Base-by-base conservation (phyloP, 2,888 invertebrate genomes). In the Microplitis deprimator region DNA sequence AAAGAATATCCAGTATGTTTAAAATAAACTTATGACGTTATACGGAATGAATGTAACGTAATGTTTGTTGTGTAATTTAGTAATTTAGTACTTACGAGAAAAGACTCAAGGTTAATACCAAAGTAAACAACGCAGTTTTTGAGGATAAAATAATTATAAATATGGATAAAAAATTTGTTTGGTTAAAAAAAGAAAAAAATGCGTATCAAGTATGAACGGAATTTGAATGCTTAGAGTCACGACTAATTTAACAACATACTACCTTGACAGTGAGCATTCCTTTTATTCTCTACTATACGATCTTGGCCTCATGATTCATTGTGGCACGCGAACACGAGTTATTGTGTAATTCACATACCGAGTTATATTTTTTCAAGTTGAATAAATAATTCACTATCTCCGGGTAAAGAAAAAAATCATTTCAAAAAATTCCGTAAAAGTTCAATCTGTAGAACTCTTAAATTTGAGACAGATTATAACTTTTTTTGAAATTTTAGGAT, bases 291-390 rank as follows among this genome's bases (percentile, higher is more conserved):
- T 40, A 71, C 16, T 29, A 38, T 71, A 71, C 71, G 61, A 16
- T 71, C 71, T 71, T 71, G 62, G 61, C 62, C 71, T 61, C 62
- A 71, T 61, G 71, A 71, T 71, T 71, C 62, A 17, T 71, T 16
- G 13, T 38, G 40, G 29, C 62, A 61, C 39, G 61, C 38, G 61
- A 20, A 40, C 29, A n/a, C 39, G n/a, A 60, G 71, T 71, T 29
- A 29, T 61, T 62, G 62, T 20, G 62, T 16, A 62, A 62, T 62
- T 17, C 20, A 62, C 16, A 16, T 4, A 16, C 62, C 50, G 5
- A 50, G 50, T 50, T 50, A 6, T 10, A 8, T 50, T 50, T 50
- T 62, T n/a, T 13, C 0, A 62, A 17, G 62, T 62, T 62, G 2
- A 62, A 62, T 62, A 62, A 62, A 62, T 50, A 50, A 13, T 10